Conservation (phyloP, 2,888 invertebrate genomes). For the Tribolium freemani region DNA sequence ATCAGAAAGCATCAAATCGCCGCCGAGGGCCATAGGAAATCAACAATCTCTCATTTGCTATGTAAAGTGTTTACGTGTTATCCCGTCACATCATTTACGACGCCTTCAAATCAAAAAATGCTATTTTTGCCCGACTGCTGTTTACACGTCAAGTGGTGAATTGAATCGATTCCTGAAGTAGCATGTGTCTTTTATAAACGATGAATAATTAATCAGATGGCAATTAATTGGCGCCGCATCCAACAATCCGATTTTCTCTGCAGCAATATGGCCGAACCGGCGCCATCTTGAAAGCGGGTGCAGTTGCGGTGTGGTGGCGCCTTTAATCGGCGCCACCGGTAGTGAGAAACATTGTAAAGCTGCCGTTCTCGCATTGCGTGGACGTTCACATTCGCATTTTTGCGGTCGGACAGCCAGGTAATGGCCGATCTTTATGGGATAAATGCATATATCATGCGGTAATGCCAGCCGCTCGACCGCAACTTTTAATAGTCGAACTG, state of each 20-base stretch:
- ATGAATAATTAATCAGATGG: constrained; percentile 27
- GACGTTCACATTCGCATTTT: constrained; percentile 36
- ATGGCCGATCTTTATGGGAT: constrained; percentile 35
- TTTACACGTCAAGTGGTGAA: constrained; percentile 7
- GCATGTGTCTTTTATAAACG: constrained; percentile 12
- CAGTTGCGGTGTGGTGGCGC: constrained; percentile 28
- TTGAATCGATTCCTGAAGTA: constrained; percentile 29
- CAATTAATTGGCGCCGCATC: constrained; percentile 30
- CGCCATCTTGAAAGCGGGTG: constrained; percentile 16
- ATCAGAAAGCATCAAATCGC: neutral
- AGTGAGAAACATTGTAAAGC: constrained; percentile 23
- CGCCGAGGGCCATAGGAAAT: neutral
- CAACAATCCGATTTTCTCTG: neutral
- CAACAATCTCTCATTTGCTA: constrained; percentile 3
- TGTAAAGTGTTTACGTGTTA: constrained; percentile 16
- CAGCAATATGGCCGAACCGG: neutral
- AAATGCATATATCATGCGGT: constrained; percentile 32
- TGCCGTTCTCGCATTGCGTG: constrained; percentile 30
- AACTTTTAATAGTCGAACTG: constrained; percentile 29
- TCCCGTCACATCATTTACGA: constrained; percentile 4
- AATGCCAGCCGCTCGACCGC: constrained; percentile 27
- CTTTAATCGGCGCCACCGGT: constrained; percentile 33
- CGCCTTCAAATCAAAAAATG: constrained; percentile 11
- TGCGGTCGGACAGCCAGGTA: constrained; percentile 24
- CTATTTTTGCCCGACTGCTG: constrained; percentile 13